Conservation (phyloP, 2,888 invertebrate genomes). For the Ophion ventricosus region DNA sequence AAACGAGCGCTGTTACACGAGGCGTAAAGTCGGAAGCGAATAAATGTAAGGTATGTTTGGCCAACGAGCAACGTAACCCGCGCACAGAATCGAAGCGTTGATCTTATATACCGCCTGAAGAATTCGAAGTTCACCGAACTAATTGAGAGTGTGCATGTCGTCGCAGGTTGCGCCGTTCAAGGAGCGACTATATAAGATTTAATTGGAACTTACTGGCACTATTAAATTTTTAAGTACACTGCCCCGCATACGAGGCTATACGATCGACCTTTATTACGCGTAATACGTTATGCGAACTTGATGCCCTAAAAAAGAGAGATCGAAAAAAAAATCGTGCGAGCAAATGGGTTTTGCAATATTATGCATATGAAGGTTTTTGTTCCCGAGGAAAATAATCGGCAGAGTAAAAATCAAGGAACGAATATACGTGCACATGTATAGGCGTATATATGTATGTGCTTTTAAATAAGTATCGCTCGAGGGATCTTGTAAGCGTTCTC, state of each 20-base stretch:
- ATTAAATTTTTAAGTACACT: conserved; percentile 16
- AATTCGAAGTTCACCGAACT: conserved; percentile 20
- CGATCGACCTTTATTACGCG: conserved; percentile 20
- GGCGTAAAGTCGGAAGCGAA: conserved; percentile 14
- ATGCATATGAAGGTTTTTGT: neutral
- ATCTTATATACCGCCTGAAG: neutral
- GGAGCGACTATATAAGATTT: conserved; percentile 25
- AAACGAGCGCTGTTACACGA: neutral
- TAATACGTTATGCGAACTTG: neutral
- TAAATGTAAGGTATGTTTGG: neutral
- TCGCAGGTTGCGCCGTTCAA: neutral
- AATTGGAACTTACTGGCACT: conserved; percentile 31
- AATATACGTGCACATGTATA: conserved; percentile 2
- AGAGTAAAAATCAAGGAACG: neutral
- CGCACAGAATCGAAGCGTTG: neutral
- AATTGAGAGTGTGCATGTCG: conserved; percentile 36
- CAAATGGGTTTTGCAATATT: conserved; percentile 21
- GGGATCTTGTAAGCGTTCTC: conserved; percentile 36
- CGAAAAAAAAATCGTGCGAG: neutral
- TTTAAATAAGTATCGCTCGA: conserved; percentile 32
- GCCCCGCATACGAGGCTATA: conserved; percentile 11
- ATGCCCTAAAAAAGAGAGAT: neutral
- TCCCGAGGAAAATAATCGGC: conserved; percentile 20
- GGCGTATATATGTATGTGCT: neutral
- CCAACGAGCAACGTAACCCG: neutral